These are phyloP conservation scores for Oceanodroma leucorhoa DNA, from an alignment of 2,797 vertebrate genomes.

Conservation along the genomic window DNA sequence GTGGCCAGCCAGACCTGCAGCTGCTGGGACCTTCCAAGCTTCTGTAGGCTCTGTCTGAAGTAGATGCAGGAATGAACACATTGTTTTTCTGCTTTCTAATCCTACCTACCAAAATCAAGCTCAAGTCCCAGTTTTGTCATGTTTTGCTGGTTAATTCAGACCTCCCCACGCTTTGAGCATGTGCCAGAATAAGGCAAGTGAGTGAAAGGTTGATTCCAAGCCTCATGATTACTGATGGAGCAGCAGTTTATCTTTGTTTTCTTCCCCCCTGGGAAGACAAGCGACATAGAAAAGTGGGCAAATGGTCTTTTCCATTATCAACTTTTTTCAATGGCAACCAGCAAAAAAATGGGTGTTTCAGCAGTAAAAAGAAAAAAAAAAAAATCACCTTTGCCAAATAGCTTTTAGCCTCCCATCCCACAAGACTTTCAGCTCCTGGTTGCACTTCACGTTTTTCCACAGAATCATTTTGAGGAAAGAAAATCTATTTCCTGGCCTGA, in stretches of 20 bases:
- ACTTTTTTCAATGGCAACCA: not conserved
- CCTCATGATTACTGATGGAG: not conserved
- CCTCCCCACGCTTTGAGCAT: rapidly evolving
- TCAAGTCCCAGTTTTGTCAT: not conserved
- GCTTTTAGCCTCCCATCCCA: not conserved
- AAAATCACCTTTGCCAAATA: not conserved
- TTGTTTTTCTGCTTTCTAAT: not conserved
- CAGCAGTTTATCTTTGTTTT: not conserved
- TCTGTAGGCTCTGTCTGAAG: not conserved
- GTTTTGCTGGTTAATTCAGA: not conserved
- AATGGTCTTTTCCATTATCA: not conserved
- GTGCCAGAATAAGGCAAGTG: not conserved
- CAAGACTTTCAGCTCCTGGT: not conserved
- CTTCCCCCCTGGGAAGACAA: not conserved
- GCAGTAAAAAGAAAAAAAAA: not conserved
- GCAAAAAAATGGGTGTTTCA: not conserved
- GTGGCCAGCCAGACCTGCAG: not conserved
- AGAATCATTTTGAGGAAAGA: not conserved
- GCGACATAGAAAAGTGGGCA: not conserved
- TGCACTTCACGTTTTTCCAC: not conserved
- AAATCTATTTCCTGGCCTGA: not conserved
- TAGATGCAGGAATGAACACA: rapidly evolving
- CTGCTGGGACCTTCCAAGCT: conserved; percentile 15
- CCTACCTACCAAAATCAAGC: not conserved
- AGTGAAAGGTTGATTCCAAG: not conserved